A percentile compares a stretch with the other conserved stretches of the same genome.
Conservation (phyloP, 2,113 vertebrate species). For the Campylomormyrus numenius region DNA sequence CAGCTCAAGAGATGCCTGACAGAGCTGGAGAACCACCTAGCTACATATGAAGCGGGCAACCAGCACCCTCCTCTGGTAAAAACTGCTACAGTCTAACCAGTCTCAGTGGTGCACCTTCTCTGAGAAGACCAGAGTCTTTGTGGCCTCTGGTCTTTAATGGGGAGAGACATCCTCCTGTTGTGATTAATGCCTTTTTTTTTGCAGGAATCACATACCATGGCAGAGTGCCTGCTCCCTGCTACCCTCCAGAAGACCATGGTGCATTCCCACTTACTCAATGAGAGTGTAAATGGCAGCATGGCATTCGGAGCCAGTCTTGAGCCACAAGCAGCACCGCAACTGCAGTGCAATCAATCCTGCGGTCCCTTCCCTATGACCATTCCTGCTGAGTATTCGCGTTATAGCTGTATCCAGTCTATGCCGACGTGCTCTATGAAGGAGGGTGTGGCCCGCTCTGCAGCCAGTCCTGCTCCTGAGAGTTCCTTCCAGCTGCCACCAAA, state of each 20-base stretch:
- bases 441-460: background rate
- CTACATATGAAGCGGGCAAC: background rate
- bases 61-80: slow-evolving; percentile 25
- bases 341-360: background rate
- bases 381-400: background rate
- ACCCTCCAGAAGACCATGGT: slow-evolving; percentile 20
- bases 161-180: background rate
- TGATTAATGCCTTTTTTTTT: background rate
- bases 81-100: background rate
- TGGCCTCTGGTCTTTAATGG: background rate
- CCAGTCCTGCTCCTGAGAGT: background rate
- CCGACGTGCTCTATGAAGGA: background rate
- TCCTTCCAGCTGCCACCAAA: background rate
- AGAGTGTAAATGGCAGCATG: slow-evolving; percentile 1
- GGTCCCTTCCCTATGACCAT: too few relatives aligned
- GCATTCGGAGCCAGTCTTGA: background rate
- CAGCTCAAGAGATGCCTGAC: slow-evolving; percentile 26
- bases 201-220: background rate
- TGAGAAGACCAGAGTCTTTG: background rate
- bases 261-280: background rate
- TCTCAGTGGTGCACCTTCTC: background rate
- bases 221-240: background rate
- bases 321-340: background rate
- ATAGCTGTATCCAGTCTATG: background rate
- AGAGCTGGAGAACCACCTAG: slow-evolving; percentile 27